Base-by-base conservation (phyloP, 2,888 invertebrate species). In the Amblyjoppa fuscipennis region DNA sequence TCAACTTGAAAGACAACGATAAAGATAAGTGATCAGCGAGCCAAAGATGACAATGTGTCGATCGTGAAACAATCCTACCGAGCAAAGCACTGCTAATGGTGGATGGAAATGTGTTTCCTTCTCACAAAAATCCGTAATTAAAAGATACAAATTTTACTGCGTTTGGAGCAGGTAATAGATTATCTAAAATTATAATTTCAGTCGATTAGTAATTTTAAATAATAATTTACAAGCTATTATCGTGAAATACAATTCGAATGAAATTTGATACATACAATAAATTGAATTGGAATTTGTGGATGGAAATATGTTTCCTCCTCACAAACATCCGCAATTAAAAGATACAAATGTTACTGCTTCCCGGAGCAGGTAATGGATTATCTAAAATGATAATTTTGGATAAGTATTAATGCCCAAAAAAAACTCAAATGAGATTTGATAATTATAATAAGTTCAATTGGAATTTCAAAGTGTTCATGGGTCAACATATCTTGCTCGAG, bases 1-100 rank as follows among this genome's bases (percentile, higher is more conserved):
- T 91, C 3, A 91, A 92, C 85, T 89, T 93, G 59, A 89, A 88
- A 25, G 90, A 90, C 64, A 91, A 83, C 20, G 89, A 89, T 34
- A 91, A 90, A 76, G 86, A 86, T 59, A 90, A 90, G 78, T 79
- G 5, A 45, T 16, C 45, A 45, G 11, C 16, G 16, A 45, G 16
- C 45, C 45, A 45, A 41, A 41, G 9, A 41, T 11, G 41, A 41
- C 9, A 83, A 70, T 28, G 6, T 34, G 49, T 5, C 38, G 9
- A 71, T 49, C 11, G 34, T 51, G 7, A 28, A 34, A 53, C 45
- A 0, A 66, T 6, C 16, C 7, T 28, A 41, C 56, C 25, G 66
- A 61, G 20, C 45, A 25, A 66, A 53, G 7, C 38, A 53, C 53
- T 53, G 20, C 38, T 16, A 38, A 38, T 20, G 6, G 2, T 13